phyloP scores from a whole-genome alignment of 2,888 invertebrate genomes.

The Catocala sponsa region DNA sequence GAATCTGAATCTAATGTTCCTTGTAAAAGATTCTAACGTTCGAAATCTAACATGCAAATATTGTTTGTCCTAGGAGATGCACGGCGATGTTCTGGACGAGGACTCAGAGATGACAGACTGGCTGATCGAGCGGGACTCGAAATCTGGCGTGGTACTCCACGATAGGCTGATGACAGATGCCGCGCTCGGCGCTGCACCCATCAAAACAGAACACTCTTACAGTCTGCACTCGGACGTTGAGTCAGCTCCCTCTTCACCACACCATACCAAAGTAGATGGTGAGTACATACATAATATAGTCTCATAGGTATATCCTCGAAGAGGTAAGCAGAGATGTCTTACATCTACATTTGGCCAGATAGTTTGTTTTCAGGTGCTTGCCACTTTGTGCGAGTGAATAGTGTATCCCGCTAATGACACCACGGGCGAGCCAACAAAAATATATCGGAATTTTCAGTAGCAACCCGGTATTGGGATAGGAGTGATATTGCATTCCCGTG shows the following conservation, averaged over 20 bases:
- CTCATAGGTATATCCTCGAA: too few species aligned
- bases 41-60: neutral
- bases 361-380: too few species aligned
- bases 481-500: too few species aligned
- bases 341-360: too few species aligned
- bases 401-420: too few species aligned
- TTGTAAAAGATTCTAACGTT: too few species aligned
- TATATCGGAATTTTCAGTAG: too few species aligned
- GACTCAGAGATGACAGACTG: constrained; percentile 91
- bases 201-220: constrained; percentile 98
- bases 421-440: too few species aligned
- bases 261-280: constrained; percentile 92
- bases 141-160: constrained; percentile 93
- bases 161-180: constrained; percentile 97
- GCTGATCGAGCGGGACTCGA: constrained; percentile 90
- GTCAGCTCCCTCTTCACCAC: constrained; percentile 91
- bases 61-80: constrained; percentile 87
- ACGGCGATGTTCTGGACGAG: constrained; percentile 89
- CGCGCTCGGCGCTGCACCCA: constrained; percentile 93
- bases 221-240: constrained; percentile 93
- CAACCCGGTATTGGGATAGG: too few species aligned
- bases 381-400: too few species aligned
- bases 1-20: too few species aligned
- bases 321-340: too few species aligned
- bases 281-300: constrained; percentile 18